A percentile compares a stretch with the other conserved stretches of the same genome.
phyloP scores from a whole-genome alignment of 1,140 invertebrate species.

The Dreissena rostriformis region DNA sequence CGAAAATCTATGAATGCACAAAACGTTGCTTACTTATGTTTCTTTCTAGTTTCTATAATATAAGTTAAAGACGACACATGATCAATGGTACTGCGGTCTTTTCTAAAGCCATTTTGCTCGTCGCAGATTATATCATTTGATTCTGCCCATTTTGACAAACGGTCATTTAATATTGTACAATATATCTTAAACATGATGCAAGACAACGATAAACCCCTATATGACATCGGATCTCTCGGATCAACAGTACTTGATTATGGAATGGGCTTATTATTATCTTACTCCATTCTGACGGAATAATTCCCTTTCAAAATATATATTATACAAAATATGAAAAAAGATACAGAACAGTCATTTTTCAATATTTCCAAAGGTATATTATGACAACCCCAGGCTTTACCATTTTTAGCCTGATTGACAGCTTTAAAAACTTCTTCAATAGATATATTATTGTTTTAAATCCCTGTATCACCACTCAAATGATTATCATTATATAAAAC shows the following conservation, averaged over 20 bases:
- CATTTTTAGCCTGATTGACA: neutral
- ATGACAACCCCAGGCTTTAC: neutral
- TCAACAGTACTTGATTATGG: constrained; percentile 2
- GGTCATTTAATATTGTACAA: constrained; percentile 25
- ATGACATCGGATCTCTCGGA: constrained; percentile 36
- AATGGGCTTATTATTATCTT: neutral
- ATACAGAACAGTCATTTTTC: neutral
- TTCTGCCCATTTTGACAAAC: constrained; percentile 20
- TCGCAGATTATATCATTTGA: constrained; percentile 1
- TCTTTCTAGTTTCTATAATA: constrained; percentile 43
- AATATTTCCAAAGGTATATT: neutral
- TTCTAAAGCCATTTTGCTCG: constrained; percentile 37
- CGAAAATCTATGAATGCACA: constrained; percentile 31
- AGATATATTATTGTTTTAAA: neutral
- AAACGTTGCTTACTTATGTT: constrained; percentile 5
- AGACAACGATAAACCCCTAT: constrained; percentile 20
- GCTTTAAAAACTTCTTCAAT: neutral
- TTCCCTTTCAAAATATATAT: neutral
- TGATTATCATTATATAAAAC: neutral
- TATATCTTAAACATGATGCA: constrained; percentile 31
- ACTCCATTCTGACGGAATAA: neutral
- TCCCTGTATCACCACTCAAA: too few species aligned
- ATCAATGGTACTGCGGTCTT: constrained; percentile 35
- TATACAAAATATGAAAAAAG: neutral
- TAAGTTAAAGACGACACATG: constrained; percentile 21